Percentiles rank a stretch among this genome's conserved stretches.
Evolutionary conservation across 2,113 vertebrate genomes (phyloP).

Genomic region (Dicentrarchus labrax): DNA sequence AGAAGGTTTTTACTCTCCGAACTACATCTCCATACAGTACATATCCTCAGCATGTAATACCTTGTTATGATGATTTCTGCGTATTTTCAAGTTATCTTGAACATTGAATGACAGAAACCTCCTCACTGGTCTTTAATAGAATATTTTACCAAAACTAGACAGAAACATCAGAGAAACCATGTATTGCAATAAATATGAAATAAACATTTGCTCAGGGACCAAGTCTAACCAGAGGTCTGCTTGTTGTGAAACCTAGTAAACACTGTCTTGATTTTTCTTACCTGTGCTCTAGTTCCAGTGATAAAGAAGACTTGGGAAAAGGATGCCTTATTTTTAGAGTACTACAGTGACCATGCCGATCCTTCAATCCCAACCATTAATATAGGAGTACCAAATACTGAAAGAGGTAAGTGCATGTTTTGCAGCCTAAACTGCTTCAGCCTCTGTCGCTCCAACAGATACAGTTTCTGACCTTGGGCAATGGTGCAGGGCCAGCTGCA

Average conservation of each 20-base stretch:
- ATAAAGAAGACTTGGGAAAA: slow-evolving; percentile 97
- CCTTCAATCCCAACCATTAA: slow-evolving; percentile 91
- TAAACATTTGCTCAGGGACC: slow-evolving; percentile 1
- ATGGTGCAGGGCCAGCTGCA: slow-evolving; percentile 7
- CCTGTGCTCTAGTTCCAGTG: slow-evolving; percentile 89
- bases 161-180: background rate
- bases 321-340: slow-evolving; percentile 90
- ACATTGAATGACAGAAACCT: background rate
- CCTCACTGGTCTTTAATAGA: background rate
- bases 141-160: slow-evolving; percentile 22
- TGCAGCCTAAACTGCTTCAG: background rate
- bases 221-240: background rate
- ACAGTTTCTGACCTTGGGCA: no score
- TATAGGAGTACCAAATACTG: slow-evolving; percentile 94
- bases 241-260: slow-evolving; percentile 44
- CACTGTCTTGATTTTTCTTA: slow-evolving; percentile 39
- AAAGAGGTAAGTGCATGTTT: slow-evolving; percentile 88
- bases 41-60: background rate
- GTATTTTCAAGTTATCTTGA: background rate
- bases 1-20: background rate
- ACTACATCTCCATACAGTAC: background rate
- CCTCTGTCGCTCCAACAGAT: background rate
- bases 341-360: slow-evolving; percentile 95
- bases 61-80: background rate
- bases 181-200: slow-evolving; percentile 2